Base-by-base conservation (phyloP, 2,113 vertebrate genomes). In the Sclerurus mexicanus region DNA sequence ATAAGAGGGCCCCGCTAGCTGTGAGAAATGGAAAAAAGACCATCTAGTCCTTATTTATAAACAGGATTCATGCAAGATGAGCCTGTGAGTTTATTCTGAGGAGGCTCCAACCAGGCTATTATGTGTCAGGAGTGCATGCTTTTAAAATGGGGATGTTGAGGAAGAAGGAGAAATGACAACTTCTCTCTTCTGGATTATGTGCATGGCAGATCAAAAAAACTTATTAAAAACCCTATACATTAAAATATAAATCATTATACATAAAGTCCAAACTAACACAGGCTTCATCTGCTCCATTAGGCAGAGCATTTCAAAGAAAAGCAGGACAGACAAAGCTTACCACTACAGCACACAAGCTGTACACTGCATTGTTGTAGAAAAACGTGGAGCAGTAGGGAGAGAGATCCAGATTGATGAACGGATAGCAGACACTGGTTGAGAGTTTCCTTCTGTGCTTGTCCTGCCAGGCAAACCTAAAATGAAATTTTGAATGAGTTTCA, bases 321-420 rank as follows among this genome's bases (percentile, higher is more conserved):
- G 64, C 40, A 30, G 71, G 71, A 27, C 72, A 14, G 40, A 31
- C 64, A 53, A 21, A 78, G 96, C 99, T 98, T 92, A 99, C 99
- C 98, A 98, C 98, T 14, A 99, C 98, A 27, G 98, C 98, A 63
- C 98, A 98, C 12, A 99, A 95, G 62, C 94, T 97, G 93, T 99
- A 99, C 67, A 92, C 97, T 7, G 74, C 85, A 1, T 95, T 97
- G 56, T 95, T 93, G 56, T 50, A 76, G 47, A 89, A 92, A 17
- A 71, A 25, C 16, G 94, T 87, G 85, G 98, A 97, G 14, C 98
- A 93, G 66, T 98, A 99, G 15, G 97, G 98, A 35, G 95, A 97
- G 60, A 99, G 98, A 76, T 99, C 98, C 46, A 99, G 96, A 27
- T 97, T 95, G 5, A 73, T 95, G 84, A 98, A 95, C 0, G 98